These are phyloP conservation scores for Plagodis dolabraria DNA, from an alignment of 2,888 invertebrate species.

Conservation along the genomic window DNA sequence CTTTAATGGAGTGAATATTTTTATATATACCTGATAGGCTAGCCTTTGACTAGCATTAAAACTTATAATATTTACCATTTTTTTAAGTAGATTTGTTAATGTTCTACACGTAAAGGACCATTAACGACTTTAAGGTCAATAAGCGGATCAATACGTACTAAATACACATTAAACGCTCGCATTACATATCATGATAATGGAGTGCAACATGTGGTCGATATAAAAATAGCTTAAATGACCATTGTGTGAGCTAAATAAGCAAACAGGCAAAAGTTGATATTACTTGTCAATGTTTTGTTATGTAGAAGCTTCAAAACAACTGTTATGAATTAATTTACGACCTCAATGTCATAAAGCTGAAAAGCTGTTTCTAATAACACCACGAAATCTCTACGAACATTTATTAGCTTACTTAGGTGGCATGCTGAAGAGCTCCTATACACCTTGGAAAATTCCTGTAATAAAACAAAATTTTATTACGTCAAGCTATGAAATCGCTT, in stretches of 20 bases:
- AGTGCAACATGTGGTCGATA: constrained; percentile 23
- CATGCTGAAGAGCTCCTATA: constrained; percentile 71
- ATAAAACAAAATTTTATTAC: constrained; percentile 66
- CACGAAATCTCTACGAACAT: constrained; percentile 41
- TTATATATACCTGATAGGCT: too few relatives aligned
- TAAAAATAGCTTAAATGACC: constrained; percentile 4
- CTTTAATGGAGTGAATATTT: too few relatives aligned
- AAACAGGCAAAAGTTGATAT: constrained; percentile 2
- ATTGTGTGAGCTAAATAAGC: constrained; percentile 16
- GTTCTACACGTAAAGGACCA: too few relatives aligned
- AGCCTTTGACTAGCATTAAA: too few relatives aligned
- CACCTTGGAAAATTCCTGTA: constrained; percentile 76
- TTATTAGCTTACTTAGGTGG: constrained; percentile 79
- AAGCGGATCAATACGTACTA: background rate
- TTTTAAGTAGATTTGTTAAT: too few relatives aligned
- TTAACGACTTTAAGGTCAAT: background rate
- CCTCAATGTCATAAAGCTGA: constrained; percentile 18
- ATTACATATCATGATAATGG: constrained; percentile 14
- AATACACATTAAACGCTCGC: constrained; percentile 2
- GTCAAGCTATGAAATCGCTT: constrained; percentile 14
- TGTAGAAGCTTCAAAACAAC: constrained; percentile 22
- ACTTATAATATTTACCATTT: too few relatives aligned
- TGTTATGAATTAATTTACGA: constrained; percentile 21
- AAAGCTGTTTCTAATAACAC: constrained; percentile 23
- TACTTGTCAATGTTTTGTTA: constrained; percentile 7